Base-by-base conservation (phyloP, 2,888 invertebrate species). In the Drosophila neutralis region DNA sequence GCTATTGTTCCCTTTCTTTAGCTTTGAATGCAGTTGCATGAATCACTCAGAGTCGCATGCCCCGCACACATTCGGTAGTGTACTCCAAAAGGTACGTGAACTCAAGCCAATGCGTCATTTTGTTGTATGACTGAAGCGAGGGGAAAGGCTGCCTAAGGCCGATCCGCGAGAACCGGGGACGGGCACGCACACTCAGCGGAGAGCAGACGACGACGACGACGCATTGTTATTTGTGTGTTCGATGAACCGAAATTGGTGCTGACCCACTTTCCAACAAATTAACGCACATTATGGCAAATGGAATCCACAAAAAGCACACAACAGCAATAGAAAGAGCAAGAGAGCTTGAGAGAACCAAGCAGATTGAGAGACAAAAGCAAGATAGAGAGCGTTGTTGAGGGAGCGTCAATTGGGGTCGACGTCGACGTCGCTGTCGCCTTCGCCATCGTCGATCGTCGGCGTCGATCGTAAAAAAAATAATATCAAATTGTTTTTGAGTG, bases 201-300 rank as follows among this genome's bases (percentile, higher is more conserved):
- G n/a, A 56, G 18, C 27, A 38, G 24, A 27, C 54, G 18, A 15
- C 13, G 33, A 15, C n/a, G 63, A 15, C 21, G 63, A 64, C 59
- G 67, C 56, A 64, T 67, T 69, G 86, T 85, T 90, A 71, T 85
- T 89, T 79, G 76, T 89, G 83, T 83, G 87, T 90, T 88, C 90
- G 87, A 87, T 87, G 90, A 87, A 88, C 90, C 87, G 87, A 86
- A 83, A 81, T 79, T 88, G 69, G 71, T 79, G 70, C 76, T 87
- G 87, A 87, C 87, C 87, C 78, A 87, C 84, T 89, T 87, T 89
- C 77, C 58, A 75, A 66, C 69, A 78, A 68, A 90, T 81, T 85
- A 78, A 88, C 87, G 80, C 83, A 88, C 83, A 83, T 82, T 82
- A 89, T 83, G 82, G 80, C 82, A 76, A 90, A 87, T 89, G 90